These are phyloP conservation scores for Euleptes europaea DNA, from an alignment of 2,113 vertebrate species.

Conservation along the genomic window DNA sequence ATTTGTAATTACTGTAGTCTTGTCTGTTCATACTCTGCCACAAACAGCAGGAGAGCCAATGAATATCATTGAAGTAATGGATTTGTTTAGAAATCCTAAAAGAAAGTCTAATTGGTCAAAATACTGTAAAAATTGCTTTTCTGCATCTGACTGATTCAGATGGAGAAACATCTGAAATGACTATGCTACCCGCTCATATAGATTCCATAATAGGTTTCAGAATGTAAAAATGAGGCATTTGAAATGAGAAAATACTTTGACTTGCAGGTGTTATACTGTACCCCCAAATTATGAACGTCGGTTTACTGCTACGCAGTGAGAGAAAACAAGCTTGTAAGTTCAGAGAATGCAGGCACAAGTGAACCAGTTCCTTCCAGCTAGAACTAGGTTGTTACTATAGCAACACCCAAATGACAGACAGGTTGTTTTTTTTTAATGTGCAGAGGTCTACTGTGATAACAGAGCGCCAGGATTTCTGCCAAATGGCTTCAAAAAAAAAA, in stretches of 20 bases:
- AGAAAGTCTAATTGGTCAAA: constrained; percentile 46
- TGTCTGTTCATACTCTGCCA: neutral
- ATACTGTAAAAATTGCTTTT: constrained; percentile 44
- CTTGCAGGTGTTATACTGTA: constrained; percentile 24
- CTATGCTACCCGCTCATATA: constrained; percentile 4
- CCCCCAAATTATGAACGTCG: constrained; percentile 28
- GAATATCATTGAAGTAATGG: constrained; percentile 28
- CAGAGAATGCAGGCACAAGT: constrained; percentile 58
- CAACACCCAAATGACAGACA: constrained; percentile 79
- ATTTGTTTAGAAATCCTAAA: constrained; percentile 44
- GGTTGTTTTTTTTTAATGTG: constrained; percentile 76
- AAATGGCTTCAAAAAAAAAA: constrained; percentile 69
- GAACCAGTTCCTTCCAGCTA: constrained; percentile 69
- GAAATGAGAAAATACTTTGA: neutral
- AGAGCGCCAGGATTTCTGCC: constrained; percentile 67
- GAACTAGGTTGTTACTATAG: constrained; percentile 81
- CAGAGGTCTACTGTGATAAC: constrained; percentile 70
- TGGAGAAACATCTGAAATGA: constrained; percentile 35
- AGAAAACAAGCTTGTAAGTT: constrained; percentile 56
- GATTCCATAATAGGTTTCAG: neutral
- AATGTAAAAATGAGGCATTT: constrained; percentile 31
- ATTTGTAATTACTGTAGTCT: constrained; percentile 31
- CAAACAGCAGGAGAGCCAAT: constrained; percentile 27
- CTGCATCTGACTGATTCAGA: constrained; percentile 39
- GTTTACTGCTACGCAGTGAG: constrained; percentile 35